These are phyloP conservation scores for Atrina japonica DNA, from an alignment of 2,888 invertebrate species.

Conservation along the genomic window DNA sequence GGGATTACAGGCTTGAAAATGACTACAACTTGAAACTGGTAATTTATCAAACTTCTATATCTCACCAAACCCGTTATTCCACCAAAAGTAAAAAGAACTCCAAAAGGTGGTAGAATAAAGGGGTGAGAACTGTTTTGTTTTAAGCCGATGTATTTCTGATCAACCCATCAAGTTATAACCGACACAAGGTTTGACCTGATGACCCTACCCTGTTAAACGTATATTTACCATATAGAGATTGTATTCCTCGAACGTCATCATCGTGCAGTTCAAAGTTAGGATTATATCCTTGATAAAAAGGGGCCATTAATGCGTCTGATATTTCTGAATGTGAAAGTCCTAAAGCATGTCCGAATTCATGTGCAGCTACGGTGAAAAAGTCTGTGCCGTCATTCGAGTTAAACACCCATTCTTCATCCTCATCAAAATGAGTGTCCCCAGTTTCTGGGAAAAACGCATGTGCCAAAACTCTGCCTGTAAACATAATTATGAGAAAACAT, in stretches of 20 bases:
- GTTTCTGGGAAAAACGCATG: slow-evolving; percentile 77
- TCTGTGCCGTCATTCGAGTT: slow-evolving; percentile 57
- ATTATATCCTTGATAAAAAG: slow-evolving; percentile 69
- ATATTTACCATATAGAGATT: slow-evolving; percentile 72
- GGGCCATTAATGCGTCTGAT: slow-evolving; percentile 75
- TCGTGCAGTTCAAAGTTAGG: slow-evolving; percentile 62
- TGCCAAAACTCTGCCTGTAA: slow-evolving; percentile 68
- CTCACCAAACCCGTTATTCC: too few relatives aligned
- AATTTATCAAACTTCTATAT: too few relatives aligned
- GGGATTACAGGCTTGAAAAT: too few relatives aligned
- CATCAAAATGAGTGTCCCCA: slow-evolving; percentile 78
- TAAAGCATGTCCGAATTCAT: slow-evolving; percentile 79
- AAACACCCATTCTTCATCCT: slow-evolving; percentile 76
- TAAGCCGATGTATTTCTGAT: too few relatives aligned
- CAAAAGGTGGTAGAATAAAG: too few relatives aligned
- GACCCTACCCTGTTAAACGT: too few relatives aligned
- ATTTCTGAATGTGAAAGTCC: slow-evolving; percentile 76
- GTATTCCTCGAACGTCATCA: slow-evolving; percentile 76
- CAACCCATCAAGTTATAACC: too few relatives aligned
- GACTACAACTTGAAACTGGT: too few relatives aligned
- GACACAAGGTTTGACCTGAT: too few relatives aligned
- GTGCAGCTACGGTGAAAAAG: slow-evolving; percentile 72
- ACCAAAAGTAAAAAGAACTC: too few relatives aligned
- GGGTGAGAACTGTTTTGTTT: too few relatives aligned
- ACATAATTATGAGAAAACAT: too few relatives aligned